Evolutionary conservation across 1,140 invertebrate genomes (phyloP).

Genomic region (Mylabris phalerata): DNA sequence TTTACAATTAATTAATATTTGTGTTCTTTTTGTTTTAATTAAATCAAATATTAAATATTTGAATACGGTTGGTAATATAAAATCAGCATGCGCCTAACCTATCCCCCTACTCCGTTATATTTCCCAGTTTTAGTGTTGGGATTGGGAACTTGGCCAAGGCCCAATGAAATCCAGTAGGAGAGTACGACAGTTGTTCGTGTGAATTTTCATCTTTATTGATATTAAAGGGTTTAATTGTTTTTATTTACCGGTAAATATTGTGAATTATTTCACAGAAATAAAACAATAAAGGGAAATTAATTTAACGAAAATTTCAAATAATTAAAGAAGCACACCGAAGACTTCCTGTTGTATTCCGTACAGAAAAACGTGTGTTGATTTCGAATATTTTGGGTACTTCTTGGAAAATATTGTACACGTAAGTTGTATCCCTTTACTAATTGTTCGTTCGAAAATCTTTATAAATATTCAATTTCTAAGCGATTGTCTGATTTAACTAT

Average conservation of each 20-base stretch:
- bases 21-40: too few species aligned
- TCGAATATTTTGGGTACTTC: slow-evolving; percentile 11
- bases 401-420: slow-evolving; percentile 16
- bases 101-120: slow-evolving; percentile 4
- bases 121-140: slow-evolving; percentile 14
- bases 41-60: too few species aligned
- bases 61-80: slow-evolving; percentile 1
- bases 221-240: neutral
- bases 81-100: slow-evolving; percentile 7
- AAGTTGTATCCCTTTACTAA: neutral
- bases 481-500: too few species aligned
- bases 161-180: slow-evolving; percentile 7
- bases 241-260: neutral
- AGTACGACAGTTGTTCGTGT: neutral
- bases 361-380: slow-evolving; percentile 5
- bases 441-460: neutral
- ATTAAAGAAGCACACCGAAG: neutral
- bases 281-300: too few species aligned
- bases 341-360: neutral
- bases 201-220: neutral
- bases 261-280: too few species aligned
- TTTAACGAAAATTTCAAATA: neutral
- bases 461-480: too few species aligned
- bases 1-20: too few species aligned
- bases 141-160: slow-evolving; percentile 11